Percentiles rank a stretch among this genome's conserved stretches.
Conservation (phyloP, 92 coral and sea anemone genomes). For the Porites lobata region DNA sequence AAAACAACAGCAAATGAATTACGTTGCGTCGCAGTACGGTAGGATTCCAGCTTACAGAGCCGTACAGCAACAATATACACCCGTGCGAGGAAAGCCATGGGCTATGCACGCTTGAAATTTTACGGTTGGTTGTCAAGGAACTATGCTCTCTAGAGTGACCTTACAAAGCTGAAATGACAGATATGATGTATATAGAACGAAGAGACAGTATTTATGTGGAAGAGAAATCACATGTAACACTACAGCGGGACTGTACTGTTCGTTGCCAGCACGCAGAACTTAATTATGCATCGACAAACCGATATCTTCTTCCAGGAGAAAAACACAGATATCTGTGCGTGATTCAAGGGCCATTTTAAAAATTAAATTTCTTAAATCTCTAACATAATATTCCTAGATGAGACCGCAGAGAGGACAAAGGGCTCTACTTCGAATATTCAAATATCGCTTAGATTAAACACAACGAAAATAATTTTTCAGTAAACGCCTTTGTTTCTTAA, state of each 20-base stretch:
- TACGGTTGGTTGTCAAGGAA: slow-evolving; percentile 6
- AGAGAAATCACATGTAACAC: neutral
- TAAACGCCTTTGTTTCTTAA: neutral
- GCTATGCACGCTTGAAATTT: slow-evolving; percentile 52
- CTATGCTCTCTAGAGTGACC: slow-evolving; percentile 22
- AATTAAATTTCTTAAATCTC: slow-evolving; percentile 32
- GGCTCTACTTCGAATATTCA: slow-evolving; percentile 27
- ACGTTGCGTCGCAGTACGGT: slow-evolving; percentile 54
- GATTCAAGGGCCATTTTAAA: slow-evolving; percentile 4
- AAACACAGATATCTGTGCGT: slow-evolving; percentile 3
- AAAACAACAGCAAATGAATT: slow-evolving; percentile 65
- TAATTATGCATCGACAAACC: neutral
- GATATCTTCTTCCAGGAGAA: neutral
- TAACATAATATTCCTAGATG: slow-evolving; percentile 40
- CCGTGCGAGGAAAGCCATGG: slow-evolving; percentile 36
- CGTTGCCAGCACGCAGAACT: slow-evolving; percentile 2
- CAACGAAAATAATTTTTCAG: slow-evolving; percentile 2
- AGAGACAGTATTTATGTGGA: slow-evolving; percentile 24
- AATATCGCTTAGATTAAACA: slow-evolving; percentile 35
- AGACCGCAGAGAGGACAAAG: slow-evolving; percentile 18
- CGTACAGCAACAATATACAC: slow-evolving; percentile 47
- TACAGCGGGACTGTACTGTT: slow-evolving; percentile 46
- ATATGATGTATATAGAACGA: slow-evolving; percentile 35
- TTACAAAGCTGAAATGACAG: slow-evolving; percentile 15
- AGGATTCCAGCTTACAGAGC: slow-evolving; percentile 39